These are phyloP conservation scores for Falco biarmicus DNA, from an alignment of 2,797 vertebrate species.

Conservation along the genomic window DNA sequence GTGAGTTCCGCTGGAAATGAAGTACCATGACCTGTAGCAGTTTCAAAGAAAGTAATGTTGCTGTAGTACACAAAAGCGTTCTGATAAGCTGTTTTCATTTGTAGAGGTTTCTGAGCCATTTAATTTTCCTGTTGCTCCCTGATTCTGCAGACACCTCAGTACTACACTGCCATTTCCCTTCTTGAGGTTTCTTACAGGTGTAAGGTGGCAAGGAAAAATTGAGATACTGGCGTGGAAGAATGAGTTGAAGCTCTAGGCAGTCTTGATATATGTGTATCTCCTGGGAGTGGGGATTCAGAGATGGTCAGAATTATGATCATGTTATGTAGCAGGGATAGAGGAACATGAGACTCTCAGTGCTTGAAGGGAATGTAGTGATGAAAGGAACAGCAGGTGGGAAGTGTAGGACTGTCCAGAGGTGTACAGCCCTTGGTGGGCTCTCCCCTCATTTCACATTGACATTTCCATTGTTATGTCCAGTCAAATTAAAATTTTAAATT, in stretches of 20 bases:
- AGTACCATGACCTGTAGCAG: not conserved
- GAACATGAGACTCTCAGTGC: not conserved
- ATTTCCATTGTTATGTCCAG: not conserved
- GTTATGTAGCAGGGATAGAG: not conserved
- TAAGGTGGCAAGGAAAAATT: not conserved
- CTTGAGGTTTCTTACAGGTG: not conserved
- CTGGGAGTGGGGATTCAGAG: not conserved
- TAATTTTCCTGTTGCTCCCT: not conserved
- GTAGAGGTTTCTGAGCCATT: not conserved
- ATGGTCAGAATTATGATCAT: not conserved
- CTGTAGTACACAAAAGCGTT: not conserved
- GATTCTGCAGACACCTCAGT: not conserved
- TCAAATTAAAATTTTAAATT: not conserved
- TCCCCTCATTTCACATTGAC: not conserved
- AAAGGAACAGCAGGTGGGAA: constrained; percentile 25
- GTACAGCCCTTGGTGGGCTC: not conserved
- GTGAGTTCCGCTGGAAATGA: not conserved
- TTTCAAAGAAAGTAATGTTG: not conserved
- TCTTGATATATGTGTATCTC: not conserved
- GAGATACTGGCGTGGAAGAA: not conserved
- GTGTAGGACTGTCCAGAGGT: not conserved
- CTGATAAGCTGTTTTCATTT: not conserved
- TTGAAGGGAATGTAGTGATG: not conserved
- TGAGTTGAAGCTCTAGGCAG: not conserved
- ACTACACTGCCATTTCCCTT: not conserved